Percentiles rank a stretch among this genome's conserved stretches.
Conservation (phyloP, 2,113 vertebrate species). For the Catharus minimus region DNA sequence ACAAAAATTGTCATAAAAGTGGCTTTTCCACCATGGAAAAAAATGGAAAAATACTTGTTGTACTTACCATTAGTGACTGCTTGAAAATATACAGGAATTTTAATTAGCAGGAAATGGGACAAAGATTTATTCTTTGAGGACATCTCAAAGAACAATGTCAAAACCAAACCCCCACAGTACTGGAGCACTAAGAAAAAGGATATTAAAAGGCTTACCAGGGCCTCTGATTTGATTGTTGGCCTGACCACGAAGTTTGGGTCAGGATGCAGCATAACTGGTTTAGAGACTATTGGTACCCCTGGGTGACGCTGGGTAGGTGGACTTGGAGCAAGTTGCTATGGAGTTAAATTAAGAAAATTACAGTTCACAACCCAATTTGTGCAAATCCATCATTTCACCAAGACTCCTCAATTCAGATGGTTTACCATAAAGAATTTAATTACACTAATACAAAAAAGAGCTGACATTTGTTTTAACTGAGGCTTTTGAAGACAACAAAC, state of each 20-base stretch:
- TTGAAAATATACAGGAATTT: background rate
- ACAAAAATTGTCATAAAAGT: background rate
- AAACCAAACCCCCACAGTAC: background rate
- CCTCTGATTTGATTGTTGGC: conserved; percentile 84
- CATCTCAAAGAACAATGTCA: background rate
- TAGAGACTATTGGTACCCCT: conserved; percentile 86
- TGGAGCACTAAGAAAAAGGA: background rate
- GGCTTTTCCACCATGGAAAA: background rate
- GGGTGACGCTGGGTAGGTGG: conserved; percentile 88
- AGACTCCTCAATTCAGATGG: background rate
- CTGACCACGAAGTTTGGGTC: conserved; percentile 82
- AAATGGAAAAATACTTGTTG: background rate
- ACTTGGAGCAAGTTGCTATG: conserved; percentile 92
- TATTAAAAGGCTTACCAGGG: conserved; percentile 82
- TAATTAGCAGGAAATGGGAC: background rate
- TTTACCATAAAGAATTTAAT: background rate
- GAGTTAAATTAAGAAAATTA: conserved; percentile 64
- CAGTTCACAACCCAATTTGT: background rate
- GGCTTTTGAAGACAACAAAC: background rate
- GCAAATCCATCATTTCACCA: background rate
- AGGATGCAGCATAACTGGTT: conserved; percentile 94
- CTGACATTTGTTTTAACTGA: background rate
- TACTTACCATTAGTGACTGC: background rate
- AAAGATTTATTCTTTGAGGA: background rate
- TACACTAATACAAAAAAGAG: background rate